Conservation (phyloP, 2,888 invertebrate genomes). For the Limnephilus marmoratus region DNA sequence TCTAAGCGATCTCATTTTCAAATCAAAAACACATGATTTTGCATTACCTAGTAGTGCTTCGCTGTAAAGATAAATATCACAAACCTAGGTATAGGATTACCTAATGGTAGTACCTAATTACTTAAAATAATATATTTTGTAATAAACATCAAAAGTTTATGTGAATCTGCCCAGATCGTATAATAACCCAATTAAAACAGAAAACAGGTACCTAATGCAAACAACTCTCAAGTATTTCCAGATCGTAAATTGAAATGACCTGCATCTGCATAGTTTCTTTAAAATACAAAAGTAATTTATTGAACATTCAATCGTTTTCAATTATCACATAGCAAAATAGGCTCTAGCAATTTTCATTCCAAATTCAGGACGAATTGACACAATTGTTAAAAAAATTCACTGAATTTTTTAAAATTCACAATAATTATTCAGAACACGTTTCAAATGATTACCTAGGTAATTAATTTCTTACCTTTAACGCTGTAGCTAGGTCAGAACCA, state of each 20-base stretch:
- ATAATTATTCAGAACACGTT: background rate
- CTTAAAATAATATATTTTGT: background rate
- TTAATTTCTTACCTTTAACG: background rate
- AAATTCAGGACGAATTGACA: background rate
- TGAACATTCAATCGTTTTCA: background rate
- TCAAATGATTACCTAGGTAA: background rate
- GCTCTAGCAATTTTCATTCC: background rate
- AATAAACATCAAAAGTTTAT: background rate
- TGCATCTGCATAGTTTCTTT: background rate
- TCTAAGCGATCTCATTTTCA: no score
- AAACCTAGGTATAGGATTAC: background rate
- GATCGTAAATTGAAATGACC: background rate
- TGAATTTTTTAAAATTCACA: no score
- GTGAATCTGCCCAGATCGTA: background rate
- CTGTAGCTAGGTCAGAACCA: background rate
- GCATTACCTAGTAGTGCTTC: no score
- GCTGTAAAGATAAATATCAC: background rate
- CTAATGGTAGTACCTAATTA: background rate
- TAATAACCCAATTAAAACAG: background rate
- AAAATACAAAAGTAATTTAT: background rate
- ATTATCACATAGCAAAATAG: background rate
- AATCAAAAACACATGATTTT: no score
- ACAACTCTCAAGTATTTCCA: no score
- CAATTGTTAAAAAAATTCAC: no score
- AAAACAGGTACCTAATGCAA: no score